Evolutionary conservation across 2,888 invertebrate species (phyloP).

Genomic region (Asteroscopus sphinx): DNA sequence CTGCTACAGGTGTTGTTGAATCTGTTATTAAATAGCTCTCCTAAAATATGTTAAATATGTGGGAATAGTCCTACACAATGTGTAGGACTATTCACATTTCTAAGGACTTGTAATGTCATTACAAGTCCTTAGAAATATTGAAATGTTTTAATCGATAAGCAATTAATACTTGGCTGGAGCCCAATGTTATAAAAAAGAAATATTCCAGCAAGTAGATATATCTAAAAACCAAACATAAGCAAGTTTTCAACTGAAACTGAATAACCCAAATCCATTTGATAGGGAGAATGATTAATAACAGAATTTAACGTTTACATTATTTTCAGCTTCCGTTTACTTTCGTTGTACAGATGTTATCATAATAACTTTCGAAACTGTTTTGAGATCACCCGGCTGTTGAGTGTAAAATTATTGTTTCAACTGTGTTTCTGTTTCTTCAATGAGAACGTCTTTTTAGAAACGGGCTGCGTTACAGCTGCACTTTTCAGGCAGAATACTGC

Average conservation of each 20-base stretch:
- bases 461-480: slow-evolving; percentile 26
- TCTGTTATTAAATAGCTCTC: slow-evolving; percentile 37
- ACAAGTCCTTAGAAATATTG: background rate
- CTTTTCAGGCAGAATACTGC: slow-evolving; percentile 35
- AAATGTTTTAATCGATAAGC: background rate
- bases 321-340: slow-evolving; percentile 66
- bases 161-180: background rate
- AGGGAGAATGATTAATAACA: slow-evolving; percentile 33
- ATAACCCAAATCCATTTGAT: slow-evolving; percentile 1
- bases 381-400: slow-evolving; percentile 72
- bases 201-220: too few relatives aligned
- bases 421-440: slow-evolving; percentile 54
- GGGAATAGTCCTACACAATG: slow-evolving; percentile 5
- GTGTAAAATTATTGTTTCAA: slow-evolving; percentile 64
- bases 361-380: slow-evolving; percentile 71
- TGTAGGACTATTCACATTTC: too few relatives aligned
- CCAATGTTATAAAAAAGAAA: too few relatives aligned
- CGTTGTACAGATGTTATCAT: slow-evolving; percentile 69
- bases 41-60: slow-evolving; percentile 23
- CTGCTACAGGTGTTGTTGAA: slow-evolving; percentile 43
- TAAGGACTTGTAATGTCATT: too few relatives aligned
- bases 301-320: slow-evolving; percentile 52
- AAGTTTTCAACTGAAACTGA: slow-evolving; percentile 6
- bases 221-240: background rate
- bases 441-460: slow-evolving; percentile 33